phyloP scores from a whole-genome alignment of 2,113 vertebrate genomes.

The Oncorhynchus clarkii region DNA sequence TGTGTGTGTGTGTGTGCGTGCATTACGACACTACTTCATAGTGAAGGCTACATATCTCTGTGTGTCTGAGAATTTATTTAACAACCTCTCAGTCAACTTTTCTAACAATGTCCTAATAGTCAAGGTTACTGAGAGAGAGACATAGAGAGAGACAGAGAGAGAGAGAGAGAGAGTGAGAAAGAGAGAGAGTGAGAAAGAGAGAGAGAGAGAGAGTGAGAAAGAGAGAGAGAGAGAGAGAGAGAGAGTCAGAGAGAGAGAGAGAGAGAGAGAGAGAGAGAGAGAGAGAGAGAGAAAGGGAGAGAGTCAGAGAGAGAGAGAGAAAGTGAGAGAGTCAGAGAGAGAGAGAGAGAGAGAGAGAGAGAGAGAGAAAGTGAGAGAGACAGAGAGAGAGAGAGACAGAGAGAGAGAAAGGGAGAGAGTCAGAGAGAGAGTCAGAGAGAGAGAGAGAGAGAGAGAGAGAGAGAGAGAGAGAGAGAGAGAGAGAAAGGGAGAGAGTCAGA shows the following conservation, averaged over 20 bases:
- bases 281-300: neutral
- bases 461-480: neutral
- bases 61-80: no score
- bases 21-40: no score
- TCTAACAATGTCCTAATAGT: no score
- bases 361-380: no score
- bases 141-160: no score
- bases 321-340: neutral
- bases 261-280: neutral
- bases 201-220: no score
- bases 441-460: conserved; percentile 3
- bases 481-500: no score
- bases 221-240: conserved; percentile 3
- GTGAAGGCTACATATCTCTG: no score
- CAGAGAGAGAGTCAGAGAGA: conserved; percentile 17
- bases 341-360: conserved; percentile 2
- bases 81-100: no score
- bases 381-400: neutral
- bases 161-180: neutral
- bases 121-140: no score
- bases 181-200: neutral
- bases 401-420: neutral
- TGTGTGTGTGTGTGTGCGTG: neutral
- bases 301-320: no score
- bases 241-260: neutral